Conservation (phyloP, 2,797 vertebrate genomes). For the Mus spretus region DNA sequence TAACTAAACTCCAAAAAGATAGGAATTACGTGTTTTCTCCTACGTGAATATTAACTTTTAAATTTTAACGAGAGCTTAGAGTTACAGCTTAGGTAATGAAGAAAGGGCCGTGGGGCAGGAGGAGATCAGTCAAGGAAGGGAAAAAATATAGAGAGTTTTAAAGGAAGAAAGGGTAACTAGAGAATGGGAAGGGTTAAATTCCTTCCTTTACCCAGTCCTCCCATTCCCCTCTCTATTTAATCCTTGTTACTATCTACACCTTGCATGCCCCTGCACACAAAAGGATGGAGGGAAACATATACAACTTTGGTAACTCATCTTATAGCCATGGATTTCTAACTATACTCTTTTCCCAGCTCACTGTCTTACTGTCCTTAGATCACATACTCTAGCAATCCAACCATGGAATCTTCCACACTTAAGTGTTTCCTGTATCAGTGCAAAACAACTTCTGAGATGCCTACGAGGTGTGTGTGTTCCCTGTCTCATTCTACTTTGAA, state of each 20-base stretch:
- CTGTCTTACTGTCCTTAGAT: not conserved
- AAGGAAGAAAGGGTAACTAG: not conserved
- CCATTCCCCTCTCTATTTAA: not conserved
- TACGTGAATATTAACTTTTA: not conserved
- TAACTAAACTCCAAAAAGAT: not conserved
- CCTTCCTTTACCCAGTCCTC: not conserved
- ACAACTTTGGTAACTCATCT: not conserved
- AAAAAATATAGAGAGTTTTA: not conserved
- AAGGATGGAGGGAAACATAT: not conserved
- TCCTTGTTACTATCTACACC: not conserved
- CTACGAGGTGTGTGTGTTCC: not conserved
- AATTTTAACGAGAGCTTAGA: not conserved
- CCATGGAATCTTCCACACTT: not conserved
- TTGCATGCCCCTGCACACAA: not conserved
- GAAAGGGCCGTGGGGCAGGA: no score
- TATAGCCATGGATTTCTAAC: not conserved
- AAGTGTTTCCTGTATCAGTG: not conserved
- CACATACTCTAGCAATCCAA: not conserved
- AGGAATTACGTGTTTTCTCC: not conserved
- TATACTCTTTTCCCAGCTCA: not conserved
- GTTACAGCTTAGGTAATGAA: not conserved
- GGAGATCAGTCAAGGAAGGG: not conserved
- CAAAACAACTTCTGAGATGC: not conserved
- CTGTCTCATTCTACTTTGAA: not conserved
- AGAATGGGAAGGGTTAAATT: not conserved